Conservation (phyloP, 2,113 vertebrate species). For the Psilopogon haemacephalus region DNA sequence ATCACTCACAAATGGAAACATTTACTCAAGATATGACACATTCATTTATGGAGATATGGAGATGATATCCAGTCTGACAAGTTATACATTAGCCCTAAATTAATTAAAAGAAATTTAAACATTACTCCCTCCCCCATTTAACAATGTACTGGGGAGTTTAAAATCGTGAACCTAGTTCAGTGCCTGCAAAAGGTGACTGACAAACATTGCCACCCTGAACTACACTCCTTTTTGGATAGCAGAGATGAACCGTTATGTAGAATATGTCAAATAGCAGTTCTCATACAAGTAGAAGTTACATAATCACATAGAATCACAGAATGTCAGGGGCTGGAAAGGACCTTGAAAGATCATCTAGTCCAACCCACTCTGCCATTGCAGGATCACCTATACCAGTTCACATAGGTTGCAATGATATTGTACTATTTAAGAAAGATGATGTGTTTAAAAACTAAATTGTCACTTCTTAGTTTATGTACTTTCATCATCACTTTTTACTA, state of each 20-base stretch:
- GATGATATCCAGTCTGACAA: background rate
- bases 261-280: background rate
- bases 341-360: too few species aligned
- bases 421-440: background rate
- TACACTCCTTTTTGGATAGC: background rate
- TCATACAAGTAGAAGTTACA: background rate
- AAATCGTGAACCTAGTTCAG: background rate
- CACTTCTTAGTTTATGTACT: background rate
- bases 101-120: background rate
- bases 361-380: too few species aligned
- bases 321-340: too few species aligned
- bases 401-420: background rate
- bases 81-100: background rate
- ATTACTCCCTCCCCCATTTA: background rate
- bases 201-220: background rate
- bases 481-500: background rate
- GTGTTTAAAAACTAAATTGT: background rate
- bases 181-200: background rate
- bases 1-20: background rate
- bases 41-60: background rate
- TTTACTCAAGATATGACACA: background rate
- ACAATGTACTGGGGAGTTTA: background rate
- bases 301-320: too few species aligned
- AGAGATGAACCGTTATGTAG: background rate
- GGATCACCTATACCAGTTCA: too few species aligned